Conservation (phyloP, 2,113 vertebrate species). For the Varanus salvator region DNA sequence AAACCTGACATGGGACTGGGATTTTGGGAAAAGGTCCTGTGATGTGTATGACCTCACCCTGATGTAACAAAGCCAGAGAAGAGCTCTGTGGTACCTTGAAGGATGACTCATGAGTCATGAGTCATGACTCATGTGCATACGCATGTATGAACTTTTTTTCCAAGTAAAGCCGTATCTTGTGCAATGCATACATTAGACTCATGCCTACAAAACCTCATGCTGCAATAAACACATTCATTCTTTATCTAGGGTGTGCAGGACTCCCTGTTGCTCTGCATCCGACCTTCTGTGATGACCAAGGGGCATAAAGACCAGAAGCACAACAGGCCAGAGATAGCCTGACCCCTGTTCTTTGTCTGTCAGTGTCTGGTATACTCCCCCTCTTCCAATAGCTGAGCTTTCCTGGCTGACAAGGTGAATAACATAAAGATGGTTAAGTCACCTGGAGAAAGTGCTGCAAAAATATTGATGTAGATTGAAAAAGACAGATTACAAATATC, state of each 20-base stretch:
- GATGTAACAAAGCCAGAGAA: not conserved
- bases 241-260: not conserved
- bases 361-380: not conserved
- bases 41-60: not conserved
- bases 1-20: not conserved
- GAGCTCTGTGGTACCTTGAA: not conserved
- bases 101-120: too few relatives aligned
- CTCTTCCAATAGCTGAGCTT: not conserved
- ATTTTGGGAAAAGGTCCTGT: not conserved
- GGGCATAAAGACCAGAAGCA: not conserved
- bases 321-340: not conserved
- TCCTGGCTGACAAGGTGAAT: not conserved
- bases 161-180: too few relatives aligned
- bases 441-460: not conserved
- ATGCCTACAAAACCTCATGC: not conserved
- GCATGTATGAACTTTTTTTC: too few relatives aligned
- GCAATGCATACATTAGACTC: not conserved
- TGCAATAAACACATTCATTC: not conserved
- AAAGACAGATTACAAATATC: not conserved
- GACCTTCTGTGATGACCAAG: not conserved
- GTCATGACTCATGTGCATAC: too few relatives aligned
- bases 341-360: not conserved
- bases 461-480: not conserved
- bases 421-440: not conserved
- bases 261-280: not conserved